These are phyloP conservation scores for Poeciliopsis presidionis DNA, from an alignment of 2,797 vertebrate species.

Conservation along the genomic window DNA sequence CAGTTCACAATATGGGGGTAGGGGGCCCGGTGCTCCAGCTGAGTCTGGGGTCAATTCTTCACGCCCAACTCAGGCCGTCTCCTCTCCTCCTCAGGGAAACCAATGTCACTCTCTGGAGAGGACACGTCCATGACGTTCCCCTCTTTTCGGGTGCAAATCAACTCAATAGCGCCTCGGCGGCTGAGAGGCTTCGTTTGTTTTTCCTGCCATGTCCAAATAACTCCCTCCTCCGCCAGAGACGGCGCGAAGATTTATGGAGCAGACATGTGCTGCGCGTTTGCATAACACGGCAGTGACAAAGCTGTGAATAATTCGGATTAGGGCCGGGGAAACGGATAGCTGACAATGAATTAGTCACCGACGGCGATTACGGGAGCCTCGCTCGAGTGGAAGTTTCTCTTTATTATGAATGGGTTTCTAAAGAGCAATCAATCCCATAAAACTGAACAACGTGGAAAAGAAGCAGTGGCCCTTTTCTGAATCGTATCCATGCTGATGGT, in stretches of 20 bases:
- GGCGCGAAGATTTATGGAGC: slow-evolving; percentile 66
- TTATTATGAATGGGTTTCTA: slow-evolving; percentile 19
- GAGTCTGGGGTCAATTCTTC: slow-evolving; percentile 72
- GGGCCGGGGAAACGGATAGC: slow-evolving; percentile 36
- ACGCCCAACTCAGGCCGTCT: slow-evolving; percentile 59
- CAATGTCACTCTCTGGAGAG: slow-evolving; percentile 65
- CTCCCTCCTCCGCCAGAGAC: slow-evolving; percentile 54
- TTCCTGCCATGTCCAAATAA: slow-evolving; percentile 60
- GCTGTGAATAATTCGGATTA: slow-evolving; percentile 64
- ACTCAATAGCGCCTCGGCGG: slow-evolving; percentile 67
- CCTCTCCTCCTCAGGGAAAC: slow-evolving; percentile 61
- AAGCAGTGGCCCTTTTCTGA: slow-evolving; percentile 29
- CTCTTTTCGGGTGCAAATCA: slow-evolving; percentile 68
- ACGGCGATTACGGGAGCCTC: slow-evolving; percentile 43
- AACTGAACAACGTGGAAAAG: slow-evolving; percentile 29
- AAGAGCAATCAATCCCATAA: slow-evolving; percentile 25
- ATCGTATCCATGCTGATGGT: slow-evolving; percentile 20
- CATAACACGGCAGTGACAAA: slow-evolving; percentile 64
- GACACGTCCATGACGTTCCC: slow-evolving; percentile 70
- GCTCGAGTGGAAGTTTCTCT: slow-evolving; percentile 27
- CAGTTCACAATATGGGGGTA: slow-evolving; percentile 40
- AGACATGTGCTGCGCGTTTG: slow-evolving; percentile 69
- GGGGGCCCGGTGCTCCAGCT: slow-evolving; percentile 38
- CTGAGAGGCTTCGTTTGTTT: slow-evolving; percentile 72
- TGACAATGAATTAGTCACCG: slow-evolving; percentile 39